phyloP scores from a whole-genome alignment of 2,113 vertebrate genomes.

The Ceuthmochares aereus region DNA sequence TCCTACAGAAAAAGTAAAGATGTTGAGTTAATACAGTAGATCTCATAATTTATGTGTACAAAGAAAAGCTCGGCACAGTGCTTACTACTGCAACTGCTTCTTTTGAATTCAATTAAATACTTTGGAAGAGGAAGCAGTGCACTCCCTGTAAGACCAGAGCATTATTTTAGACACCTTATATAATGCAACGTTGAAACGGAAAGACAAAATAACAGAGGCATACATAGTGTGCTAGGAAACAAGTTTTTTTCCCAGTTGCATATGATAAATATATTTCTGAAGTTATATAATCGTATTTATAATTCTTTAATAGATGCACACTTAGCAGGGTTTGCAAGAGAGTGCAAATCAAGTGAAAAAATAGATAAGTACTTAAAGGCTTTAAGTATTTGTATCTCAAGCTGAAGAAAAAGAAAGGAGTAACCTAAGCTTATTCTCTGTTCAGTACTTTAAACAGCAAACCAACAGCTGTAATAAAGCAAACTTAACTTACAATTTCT shows the following conservation, averaged over 20 bases:
- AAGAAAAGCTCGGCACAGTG: neutral
- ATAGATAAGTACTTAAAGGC: neutral
- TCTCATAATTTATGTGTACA: neutral
- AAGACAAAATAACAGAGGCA: neutral
- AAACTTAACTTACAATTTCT: neutral
- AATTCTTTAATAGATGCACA: neutral
- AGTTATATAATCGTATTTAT: neutral
- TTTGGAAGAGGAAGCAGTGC: neutral
- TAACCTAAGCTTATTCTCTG: neutral
- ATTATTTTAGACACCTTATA: neutral
- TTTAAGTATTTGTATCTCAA: neutral
- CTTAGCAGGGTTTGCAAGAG: neutral
- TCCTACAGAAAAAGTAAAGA: neutral
- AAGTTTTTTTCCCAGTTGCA: neutral
- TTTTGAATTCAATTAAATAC: neutral
- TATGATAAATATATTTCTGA: neutral
- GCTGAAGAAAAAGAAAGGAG: neutral
- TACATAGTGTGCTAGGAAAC: fast-evolving
- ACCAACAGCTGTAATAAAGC: neutral
- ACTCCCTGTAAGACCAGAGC: neutral
- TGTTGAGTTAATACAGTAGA: neutral
- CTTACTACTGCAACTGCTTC: neutral
- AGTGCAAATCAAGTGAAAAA: neutral
- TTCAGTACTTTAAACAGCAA: neutral
- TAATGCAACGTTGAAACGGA: neutral